Evolutionary conservation across 2,888 invertebrate species (phyloP), one percentile per base, ranked within the genome.

Genomic region (Andricus curvator): DNA sequence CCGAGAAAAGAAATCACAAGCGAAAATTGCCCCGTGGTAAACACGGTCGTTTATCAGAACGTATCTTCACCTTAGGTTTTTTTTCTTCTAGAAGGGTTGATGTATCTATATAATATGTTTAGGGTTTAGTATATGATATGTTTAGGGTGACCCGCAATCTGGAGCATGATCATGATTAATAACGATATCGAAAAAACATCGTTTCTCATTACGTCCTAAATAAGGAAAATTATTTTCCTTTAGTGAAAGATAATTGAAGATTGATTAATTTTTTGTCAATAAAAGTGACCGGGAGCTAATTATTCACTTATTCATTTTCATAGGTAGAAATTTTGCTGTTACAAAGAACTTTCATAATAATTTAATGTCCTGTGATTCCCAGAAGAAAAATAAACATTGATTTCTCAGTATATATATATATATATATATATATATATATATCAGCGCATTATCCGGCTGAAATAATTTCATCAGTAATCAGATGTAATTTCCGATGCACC

Each of bases 21-120:
- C 25, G 44, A 68, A 68, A 68, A 68, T 68, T 48, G 68, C 44
- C 25, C 22, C 25, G 22, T 22, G 41, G 68, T 41, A 68, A 68
- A 68, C 68, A 68, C 68, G 44, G 41, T 68, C 68, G 48, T 68
- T 44, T 68, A 68, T 68, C 25, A 68, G 48, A 8, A 25, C 44
- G 15, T 68, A 44, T 48, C 68, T 62, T 13, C 13, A 25, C 15
- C 1, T 62, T 68, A 8, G 48, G 37, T 48, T 68, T 13, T 44
- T 44, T 44, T 25, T 15, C n/a, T 44, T 13, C 22, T 4, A 25
- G 25, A 25, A 25, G 62, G 25, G 15, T 25, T 25, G 15, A 62
- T 25, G 25, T 62, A 62, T 5, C 22, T 29, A 29, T 3, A 37
- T 37, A 9, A 37, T 25, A 62, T 15, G 15, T 15, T 60, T 60